These are phyloP conservation scores for Pteria penguin DNA, from an alignment of 2,888 invertebrate species.

Conservation along the genomic window DNA sequence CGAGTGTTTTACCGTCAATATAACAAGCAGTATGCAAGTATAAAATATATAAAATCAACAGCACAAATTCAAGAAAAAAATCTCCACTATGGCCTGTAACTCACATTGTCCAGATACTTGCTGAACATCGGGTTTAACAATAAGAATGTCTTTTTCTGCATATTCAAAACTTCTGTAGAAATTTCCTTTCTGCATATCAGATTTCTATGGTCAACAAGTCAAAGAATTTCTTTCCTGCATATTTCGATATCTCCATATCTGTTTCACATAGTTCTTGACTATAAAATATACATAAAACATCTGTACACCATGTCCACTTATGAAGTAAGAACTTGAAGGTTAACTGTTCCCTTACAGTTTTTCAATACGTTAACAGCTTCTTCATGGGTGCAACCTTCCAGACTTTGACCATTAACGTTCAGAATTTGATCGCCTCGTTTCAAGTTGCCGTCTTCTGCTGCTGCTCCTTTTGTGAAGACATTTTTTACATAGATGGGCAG, in stretches of 20 bases:
- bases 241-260: too few species aligned
- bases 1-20: background rate
- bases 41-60: background rate
- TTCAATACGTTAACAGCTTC: constrained; percentile 94
- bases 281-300: too few species aligned
- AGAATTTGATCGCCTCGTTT: constrained; percentile 94
- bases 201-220: too few species aligned
- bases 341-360: constrained; percentile 82
- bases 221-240: background rate
- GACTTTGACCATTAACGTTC: constrained; percentile 92
- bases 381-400: constrained; percentile 84
- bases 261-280: too few species aligned
- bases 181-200: too few species aligned
- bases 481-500: constrained; percentile 82
- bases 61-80: too few species aligned
- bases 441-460: constrained; percentile 89
- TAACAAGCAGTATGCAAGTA: background rate
- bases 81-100: too few species aligned
- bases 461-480: constrained; percentile 88
- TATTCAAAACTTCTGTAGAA: too few species aligned
- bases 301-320: constrained; percentile 44
- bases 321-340: constrained; percentile 80
- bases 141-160: too few species aligned
- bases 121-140: too few species aligned
- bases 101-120: too few species aligned